Percentiles rank a stretch among this genome's conserved stretches.
These are phyloP conservation scores for Pedionomus torquatus DNA, from an alignment of 2,113 vertebrate species.

Conservation along the genomic window DNA sequence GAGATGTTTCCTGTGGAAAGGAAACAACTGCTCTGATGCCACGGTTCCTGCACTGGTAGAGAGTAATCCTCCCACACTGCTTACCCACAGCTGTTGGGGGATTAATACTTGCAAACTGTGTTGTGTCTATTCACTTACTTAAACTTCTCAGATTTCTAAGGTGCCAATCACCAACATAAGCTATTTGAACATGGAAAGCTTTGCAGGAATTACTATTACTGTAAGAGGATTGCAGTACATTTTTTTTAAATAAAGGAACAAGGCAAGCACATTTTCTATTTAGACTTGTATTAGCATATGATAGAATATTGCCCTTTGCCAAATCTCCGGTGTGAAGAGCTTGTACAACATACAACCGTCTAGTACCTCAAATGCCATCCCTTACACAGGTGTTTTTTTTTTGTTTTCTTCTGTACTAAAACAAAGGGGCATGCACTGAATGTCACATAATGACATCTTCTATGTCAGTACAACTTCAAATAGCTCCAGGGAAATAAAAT, in stretches of 20 bases:
- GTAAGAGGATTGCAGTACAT: neutral
- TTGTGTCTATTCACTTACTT: neutral
- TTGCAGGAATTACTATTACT: neutral
- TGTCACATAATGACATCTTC: neutral
- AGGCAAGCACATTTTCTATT: constrained; percentile 2
- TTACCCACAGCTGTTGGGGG: neutral
- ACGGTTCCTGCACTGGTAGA: neutral
- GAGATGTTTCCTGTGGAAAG: neutral
- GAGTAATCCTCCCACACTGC: neutral
- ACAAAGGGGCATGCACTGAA: neutral
- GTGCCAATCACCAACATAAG: constrained; percentile 9
- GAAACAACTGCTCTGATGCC: neutral
- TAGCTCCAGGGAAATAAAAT: neutral
- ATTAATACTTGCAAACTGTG: constrained; percentile 1
- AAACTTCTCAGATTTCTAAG: constrained; percentile 15
- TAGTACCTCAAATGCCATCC: constrained; percentile 22
- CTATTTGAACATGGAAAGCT: constrained; percentile 9
- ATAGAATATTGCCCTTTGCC: constrained; percentile 12
- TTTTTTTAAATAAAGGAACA: constrained; percentile 13
- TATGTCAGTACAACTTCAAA: neutral
- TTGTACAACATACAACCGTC: neutral
- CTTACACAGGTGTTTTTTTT: neutral
- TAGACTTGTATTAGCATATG: constrained; percentile 16
- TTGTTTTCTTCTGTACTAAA: neutral
- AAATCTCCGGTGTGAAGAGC: constrained; percentile 5